Evolutionary conservation across 2,113 vertebrate genomes (phyloP).

Genomic region (Lethenteron camtschaticum): DNA sequence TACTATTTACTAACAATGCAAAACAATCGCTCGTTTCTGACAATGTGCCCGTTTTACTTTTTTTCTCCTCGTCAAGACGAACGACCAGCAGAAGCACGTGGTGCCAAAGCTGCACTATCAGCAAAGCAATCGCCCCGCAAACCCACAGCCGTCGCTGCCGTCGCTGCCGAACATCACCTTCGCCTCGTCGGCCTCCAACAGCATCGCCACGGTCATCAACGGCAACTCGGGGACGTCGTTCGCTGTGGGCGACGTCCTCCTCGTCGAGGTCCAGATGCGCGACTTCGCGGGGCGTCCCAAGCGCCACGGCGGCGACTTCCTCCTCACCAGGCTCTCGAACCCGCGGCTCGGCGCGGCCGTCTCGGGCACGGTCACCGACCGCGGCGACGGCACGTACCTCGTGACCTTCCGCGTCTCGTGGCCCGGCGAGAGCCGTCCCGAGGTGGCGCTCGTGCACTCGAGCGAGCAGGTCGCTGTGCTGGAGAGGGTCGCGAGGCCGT

Average conservation of each 20-base stretch:
- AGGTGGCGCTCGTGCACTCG: constrained; percentile 56
- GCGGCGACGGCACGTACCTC: constrained; percentile 55
- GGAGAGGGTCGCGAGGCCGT: constrained; percentile 42
- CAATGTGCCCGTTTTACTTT: no score
- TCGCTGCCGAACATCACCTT: no score
- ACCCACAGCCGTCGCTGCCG: no score
- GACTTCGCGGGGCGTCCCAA: constrained; percentile 66
- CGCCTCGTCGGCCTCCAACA: no score
- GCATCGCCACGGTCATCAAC: no score
- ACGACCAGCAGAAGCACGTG: no score
- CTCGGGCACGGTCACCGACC: constrained; percentile 45
- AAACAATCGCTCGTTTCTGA: no score
- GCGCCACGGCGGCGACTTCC: constrained; percentile 63
- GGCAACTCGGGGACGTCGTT: constrained; percentile 19
- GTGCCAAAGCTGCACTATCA: no score
- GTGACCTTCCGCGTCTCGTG: constrained; percentile 57
- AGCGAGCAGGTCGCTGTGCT: constrained; percentile 63
- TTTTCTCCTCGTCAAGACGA: no score
- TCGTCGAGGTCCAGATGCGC: constrained; percentile 44
- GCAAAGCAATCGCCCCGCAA: no score
- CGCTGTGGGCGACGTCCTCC: constrained; percentile 43
- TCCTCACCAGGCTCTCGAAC: constrained; percentile 57
- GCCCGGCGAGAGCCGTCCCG: constrained; percentile 43
- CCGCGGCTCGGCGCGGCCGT: constrained; percentile 50
- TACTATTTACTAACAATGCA: no score